phyloP scores from a whole-genome alignment of 1,140 invertebrate genomes.

The Pteromalus puparum region DNA sequence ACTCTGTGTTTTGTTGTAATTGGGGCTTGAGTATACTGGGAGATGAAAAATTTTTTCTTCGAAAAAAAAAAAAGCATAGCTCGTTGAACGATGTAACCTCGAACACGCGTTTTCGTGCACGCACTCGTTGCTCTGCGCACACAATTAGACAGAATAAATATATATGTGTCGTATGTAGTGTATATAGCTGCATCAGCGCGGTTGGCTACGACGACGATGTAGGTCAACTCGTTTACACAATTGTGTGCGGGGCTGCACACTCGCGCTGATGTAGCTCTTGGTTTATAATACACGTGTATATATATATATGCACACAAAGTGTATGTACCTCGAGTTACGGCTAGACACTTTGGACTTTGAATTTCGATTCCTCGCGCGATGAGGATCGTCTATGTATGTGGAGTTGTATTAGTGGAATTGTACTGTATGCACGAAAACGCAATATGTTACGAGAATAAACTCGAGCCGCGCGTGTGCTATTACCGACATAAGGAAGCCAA shows the following conservation, averaged over 20 bases:
- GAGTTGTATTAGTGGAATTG: background rate
- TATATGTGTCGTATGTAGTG: constrained; percentile 29
- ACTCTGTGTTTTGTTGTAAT: too few species aligned
- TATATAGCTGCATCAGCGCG: constrained; percentile 11
- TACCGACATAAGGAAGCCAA: background rate
- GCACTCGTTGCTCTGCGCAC: background rate
- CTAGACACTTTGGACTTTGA: too few species aligned
- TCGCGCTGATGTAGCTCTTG: background rate
- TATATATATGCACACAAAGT: background rate
- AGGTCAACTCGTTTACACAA: constrained; percentile 59
- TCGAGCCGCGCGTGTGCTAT: background rate
- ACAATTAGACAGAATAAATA: background rate
- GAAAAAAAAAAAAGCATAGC: background rate
- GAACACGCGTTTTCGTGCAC: constrained; percentile 19
- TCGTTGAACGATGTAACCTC: constrained; percentile 28
- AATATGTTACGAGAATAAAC: constrained; percentile 44
- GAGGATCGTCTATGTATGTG: background rate
- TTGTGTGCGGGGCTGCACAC: constrained; percentile 30
- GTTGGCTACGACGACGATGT: constrained; percentile 40
- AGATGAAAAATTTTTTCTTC: too few species aligned
- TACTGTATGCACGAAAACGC: background rate
- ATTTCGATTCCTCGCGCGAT: too few species aligned
- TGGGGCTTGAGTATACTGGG: too few species aligned
- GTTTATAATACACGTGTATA: background rate
- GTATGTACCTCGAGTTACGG: too few species aligned